phyloP scores from a whole-genome alignment of 2,113 vertebrate species.

The Calyptomena viridis region DNA sequence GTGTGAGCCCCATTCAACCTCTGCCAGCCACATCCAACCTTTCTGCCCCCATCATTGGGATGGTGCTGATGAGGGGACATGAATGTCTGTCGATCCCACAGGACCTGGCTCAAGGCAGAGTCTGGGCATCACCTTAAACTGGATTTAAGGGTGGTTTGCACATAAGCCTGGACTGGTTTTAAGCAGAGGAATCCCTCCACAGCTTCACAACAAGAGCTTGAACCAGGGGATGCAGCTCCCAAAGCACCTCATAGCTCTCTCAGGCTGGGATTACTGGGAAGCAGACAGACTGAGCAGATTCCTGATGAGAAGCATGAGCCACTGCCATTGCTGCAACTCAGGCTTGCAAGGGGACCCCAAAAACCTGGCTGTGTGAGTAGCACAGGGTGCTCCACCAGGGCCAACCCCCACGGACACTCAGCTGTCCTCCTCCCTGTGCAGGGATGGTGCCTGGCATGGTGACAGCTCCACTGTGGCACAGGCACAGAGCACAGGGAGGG shows the following conservation, averaged over 20 bases:
- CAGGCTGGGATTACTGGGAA: neutral
- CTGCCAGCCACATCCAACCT: neutral
- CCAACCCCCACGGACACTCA: neutral
- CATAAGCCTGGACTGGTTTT: accelerated
- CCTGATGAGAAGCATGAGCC: neutral
- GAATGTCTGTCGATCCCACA: neutral
- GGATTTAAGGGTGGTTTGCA: neutral
- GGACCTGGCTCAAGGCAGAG: neutral
- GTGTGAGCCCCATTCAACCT: neutral
- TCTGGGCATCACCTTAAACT: neutral
- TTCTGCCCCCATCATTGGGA: neutral
- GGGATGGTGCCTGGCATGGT: accelerated
- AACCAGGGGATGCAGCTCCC: neutral
- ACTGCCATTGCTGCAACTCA: neutral
- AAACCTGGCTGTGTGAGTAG: neutral
- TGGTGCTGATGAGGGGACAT: accelerated
- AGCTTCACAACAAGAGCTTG: neutral
- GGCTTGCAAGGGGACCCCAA: neutral
- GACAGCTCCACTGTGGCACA: neutral
- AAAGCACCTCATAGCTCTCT: neutral
- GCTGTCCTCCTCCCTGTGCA: accelerated
- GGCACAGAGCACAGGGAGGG: neutral
- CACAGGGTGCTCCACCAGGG: neutral
- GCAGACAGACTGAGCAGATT: neutral
- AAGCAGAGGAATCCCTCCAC: neutral